phyloP scores from a whole-genome alignment of 2,797 vertebrate species.

The Hypotaenidia philippensis region DNA sequence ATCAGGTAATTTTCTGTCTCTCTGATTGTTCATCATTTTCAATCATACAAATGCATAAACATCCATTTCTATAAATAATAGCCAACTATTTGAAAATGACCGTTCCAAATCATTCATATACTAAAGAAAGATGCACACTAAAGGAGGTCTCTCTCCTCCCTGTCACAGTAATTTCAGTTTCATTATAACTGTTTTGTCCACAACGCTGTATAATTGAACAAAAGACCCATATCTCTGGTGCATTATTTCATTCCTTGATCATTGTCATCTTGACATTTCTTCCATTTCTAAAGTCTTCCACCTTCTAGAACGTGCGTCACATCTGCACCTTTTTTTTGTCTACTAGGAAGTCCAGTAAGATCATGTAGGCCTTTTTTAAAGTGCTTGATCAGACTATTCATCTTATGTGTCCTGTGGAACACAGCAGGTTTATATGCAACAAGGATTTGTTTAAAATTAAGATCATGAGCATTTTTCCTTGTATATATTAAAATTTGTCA shows the following conservation, averaged over 20 bases:
- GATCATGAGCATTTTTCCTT: background rate
- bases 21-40: background rate
- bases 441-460: background rate
- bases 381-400: background rate
- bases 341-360: background rate
- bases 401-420: background rate
- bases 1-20: background rate
- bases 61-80: background rate
- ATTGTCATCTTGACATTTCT: background rate
- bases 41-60: background rate
- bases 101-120: rapidly evolving
- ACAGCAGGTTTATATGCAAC: background rate
- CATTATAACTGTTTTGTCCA: background rate
- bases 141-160: background rate
- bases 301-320: background rate
- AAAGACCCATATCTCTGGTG: background rate
- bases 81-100: background rate
- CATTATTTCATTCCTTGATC: background rate
- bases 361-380: background rate
- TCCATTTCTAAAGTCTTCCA: background rate
- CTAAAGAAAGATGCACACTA: background rate
- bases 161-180: background rate
- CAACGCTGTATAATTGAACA: background rate
- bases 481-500: background rate
- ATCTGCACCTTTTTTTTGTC: background rate